Evolutionary conservation across 2,888 invertebrate species (phyloP), one percentile per base, ranked within the genome.

Genomic region (Zhengitettix transpicula): DNA sequence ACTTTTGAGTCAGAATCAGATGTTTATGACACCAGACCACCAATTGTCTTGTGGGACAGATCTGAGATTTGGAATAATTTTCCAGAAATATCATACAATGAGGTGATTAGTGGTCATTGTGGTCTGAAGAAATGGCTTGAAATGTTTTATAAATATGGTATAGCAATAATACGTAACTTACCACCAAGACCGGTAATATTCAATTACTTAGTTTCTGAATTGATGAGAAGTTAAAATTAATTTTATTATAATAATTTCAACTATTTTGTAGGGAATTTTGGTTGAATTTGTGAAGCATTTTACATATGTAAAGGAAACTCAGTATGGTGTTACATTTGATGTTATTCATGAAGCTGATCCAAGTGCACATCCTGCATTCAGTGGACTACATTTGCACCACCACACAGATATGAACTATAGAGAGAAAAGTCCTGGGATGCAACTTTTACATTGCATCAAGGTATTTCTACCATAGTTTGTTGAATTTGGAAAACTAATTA

Each of bases 331-430:
- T 2, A 69, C 69, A 7, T 71, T 71, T 63, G 71, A 71, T 60
- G 71, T 71, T 9, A 63, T 68, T 15, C 68, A 67, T 60, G 68
- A 70, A 52, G 70, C 71, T 1, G 67, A 69, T 57, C 68, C 69
- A 7, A 65, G 65, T 28, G 64, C 65, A 16, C 71, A 71, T 63
- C 63, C 69, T 55, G 69, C 70, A 16, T 68, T 66, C 56, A 67
- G 69, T 41, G 70, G 69, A 8, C 58, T 67, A 57, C 62, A 67
- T 60, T 64, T 71, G 52, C 68, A 69, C 47, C 67, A 68, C 42
- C 71, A 71, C 60, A 70, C 70, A 8, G 71, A 71, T 60, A 69
- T 71, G 69, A 68, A 69, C 59, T 71, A 71, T 60, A 61, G 71
- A 17, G 71, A 71, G 63, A 70, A 70, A 61, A 68, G 68, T 51